Percentiles rank a stretch among this genome's conserved stretches.
These are phyloP conservation scores for Amblyteles armatorius DNA, from an alignment of 2,888 invertebrate genomes.

Conservation along the genomic window DNA sequence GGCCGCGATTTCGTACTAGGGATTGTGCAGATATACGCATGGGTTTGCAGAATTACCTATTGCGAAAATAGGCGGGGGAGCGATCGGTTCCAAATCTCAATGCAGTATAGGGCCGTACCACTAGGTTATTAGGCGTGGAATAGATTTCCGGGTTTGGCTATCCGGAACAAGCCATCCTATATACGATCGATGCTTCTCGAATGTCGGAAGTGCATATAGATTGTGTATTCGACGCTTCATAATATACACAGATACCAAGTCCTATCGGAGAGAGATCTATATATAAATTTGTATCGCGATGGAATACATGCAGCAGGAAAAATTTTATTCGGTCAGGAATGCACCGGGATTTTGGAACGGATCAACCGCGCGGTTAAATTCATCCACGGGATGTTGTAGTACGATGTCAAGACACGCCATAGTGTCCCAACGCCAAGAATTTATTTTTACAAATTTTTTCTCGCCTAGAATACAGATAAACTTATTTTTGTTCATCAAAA, in stretches of 20 bases:
- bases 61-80: background rate
- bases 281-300: background rate
- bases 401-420: no score
- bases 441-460: background rate
- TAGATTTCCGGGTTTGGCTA: conserved; percentile 49
- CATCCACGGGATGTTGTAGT: background rate
- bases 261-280: background rate
- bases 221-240: conserved; percentile 31
- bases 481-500: no score
- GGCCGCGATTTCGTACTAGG: conserved; percentile 12
- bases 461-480: no score
- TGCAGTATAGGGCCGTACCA: conserved; percentile 3
- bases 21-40: conserved; percentile 1
- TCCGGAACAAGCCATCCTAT: conserved; percentile 38
- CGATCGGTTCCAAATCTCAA: conserved; percentile 31
- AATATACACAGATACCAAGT: conserved; percentile 30
- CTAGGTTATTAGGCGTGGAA: conserved; percentile 53
- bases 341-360: background rate
- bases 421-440: background rate
- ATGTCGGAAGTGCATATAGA: conserved; percentile 28
- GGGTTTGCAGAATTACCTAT: conserved; percentile 14
- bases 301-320: background rate
- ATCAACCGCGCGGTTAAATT: background rate
- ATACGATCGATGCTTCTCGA: conserved; percentile 13
- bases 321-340: background rate